Evolutionary conservation across 2,888 invertebrate species (phyloP).

Genomic region (Nomada ferruginata): DNA sequence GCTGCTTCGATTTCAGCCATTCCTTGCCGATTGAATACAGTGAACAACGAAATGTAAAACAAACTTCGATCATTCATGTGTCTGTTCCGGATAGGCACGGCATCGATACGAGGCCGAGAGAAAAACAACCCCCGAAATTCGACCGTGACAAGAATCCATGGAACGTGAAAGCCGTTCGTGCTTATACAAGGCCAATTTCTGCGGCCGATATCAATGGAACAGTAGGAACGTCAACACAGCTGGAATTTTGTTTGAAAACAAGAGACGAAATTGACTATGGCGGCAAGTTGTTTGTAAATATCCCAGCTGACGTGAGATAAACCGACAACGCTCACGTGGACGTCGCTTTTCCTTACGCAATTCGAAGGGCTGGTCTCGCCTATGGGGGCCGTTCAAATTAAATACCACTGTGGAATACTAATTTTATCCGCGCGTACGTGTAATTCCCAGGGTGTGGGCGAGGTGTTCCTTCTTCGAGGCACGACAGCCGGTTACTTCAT

Average conservation of each 20-base stretch:
- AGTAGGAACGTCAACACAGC: conserved; percentile 33
- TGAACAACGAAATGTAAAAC: background rate
- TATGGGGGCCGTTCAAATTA: conserved; percentile 46
- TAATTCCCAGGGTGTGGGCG: conserved; percentile 45
- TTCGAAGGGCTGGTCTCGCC: conserved; percentile 39
- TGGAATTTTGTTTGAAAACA: conserved; percentile 5
- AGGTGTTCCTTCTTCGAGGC: background rate
- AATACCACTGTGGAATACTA: conserved; percentile 70
- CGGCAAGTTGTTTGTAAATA: conserved; percentile 64
- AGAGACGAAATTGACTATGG: conserved; percentile 26
- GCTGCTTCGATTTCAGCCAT: background rate
- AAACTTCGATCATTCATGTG: background rate
- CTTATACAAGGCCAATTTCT: conserved; percentile 35
- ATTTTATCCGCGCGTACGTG: conserved; percentile 63
- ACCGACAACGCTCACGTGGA: conserved; percentile 17
- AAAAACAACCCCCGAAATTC: conserved; percentile 36
- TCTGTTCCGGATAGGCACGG: background rate
- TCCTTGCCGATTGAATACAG: background rate
- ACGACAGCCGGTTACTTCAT: background rate
- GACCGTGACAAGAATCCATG: conserved; percentile 6
- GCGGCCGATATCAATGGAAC: background rate
- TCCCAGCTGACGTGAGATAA: conserved; percentile 56
- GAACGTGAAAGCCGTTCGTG: background rate
- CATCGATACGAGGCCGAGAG: background rate
- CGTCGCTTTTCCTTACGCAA: background rate